Conservation (phyloP, 2,113 vertebrate genomes). For the Lontra canadensis region DNA sequence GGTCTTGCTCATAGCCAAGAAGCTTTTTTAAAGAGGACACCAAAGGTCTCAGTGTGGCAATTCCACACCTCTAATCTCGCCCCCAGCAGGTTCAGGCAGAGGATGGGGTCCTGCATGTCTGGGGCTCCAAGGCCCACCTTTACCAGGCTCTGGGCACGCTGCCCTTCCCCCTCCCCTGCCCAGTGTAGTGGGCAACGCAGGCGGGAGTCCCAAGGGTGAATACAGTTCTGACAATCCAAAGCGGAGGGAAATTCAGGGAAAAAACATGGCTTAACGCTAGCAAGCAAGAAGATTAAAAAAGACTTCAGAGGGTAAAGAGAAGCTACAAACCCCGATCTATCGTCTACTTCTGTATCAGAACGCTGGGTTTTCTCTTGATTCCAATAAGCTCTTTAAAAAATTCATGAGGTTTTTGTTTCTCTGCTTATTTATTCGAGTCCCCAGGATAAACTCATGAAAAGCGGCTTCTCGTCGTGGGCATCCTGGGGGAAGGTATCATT, state of each 20-base stretch:
- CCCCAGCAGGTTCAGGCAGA: neutral
- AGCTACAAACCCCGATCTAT: slow-evolving; percentile 56
- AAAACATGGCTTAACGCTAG: slow-evolving; percentile 73
- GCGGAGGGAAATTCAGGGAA: neutral
- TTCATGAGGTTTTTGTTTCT: slow-evolving; percentile 68
- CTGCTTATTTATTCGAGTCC: slow-evolving; percentile 70
- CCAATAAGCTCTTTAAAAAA: slow-evolving; percentile 77
- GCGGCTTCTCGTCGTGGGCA: slow-evolving; percentile 17
- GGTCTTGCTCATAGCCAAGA: neutral
- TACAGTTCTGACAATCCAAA: slow-evolving; percentile 39
- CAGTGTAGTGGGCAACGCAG: neutral
- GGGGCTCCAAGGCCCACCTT: neutral
- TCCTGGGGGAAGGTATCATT: slow-evolving; percentile 42
- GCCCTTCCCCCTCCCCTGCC: no score
- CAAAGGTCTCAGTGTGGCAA: neutral
- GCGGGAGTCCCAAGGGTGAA: fast-evolving
- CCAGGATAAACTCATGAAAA: slow-evolving; percentile 71
- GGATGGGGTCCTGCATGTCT: neutral
- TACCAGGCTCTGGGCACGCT: neutral
- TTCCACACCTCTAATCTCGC: neutral
- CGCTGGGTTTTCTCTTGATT: neutral
- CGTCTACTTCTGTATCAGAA: neutral
- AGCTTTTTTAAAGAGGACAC: neutral
- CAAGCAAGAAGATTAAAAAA: slow-evolving; percentile 81
- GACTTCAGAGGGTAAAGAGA: slow-evolving; percentile 71